Evolutionary conservation across 2,113 vertebrate species (phyloP).

Genomic region (Ameiurus melas): DNA sequence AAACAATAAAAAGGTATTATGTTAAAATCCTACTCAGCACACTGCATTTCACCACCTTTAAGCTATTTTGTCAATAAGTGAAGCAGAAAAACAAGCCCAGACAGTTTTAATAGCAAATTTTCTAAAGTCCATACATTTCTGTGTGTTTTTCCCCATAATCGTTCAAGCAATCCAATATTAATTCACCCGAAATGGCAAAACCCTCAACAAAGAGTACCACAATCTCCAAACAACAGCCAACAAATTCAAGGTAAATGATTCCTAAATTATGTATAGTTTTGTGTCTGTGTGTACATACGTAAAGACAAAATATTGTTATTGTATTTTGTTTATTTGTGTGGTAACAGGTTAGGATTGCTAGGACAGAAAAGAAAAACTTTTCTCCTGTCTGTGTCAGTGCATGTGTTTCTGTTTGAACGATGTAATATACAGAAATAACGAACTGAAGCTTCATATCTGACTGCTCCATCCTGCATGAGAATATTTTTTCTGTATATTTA

Average conservation of each 20-base stretch:
- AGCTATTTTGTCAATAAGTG: neutral
- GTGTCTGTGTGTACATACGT: neutral
- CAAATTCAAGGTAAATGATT: conserved; percentile 51
- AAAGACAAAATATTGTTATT: neutral
- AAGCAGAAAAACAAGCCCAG: neutral
- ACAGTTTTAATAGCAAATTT: neutral
- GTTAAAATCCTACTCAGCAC: neutral
- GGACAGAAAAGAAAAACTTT: neutral
- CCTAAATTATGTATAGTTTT: neutral
- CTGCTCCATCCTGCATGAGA: neutral
- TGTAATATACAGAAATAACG: neutral
- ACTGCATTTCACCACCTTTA: neutral
- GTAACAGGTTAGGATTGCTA: neutral
- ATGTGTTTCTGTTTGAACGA: neutral
- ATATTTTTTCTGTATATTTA: neutral
- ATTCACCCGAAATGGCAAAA: neutral
- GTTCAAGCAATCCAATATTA: conserved; percentile 39
- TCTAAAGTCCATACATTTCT: neutral
- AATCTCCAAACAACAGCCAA: neutral
- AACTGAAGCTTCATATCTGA: neutral
- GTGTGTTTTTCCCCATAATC: conserved; percentile 11
- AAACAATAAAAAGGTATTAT: conserved; percentile 58
- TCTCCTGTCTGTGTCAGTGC: neutral
- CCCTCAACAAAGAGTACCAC: neutral
- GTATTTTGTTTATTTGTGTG: neutral